Evolutionary conservation across 2,113 vertebrate genomes (phyloP), one percentile per base, ranked within the genome.

Genomic region (Rhinopomastus cyanomelas): DNA sequence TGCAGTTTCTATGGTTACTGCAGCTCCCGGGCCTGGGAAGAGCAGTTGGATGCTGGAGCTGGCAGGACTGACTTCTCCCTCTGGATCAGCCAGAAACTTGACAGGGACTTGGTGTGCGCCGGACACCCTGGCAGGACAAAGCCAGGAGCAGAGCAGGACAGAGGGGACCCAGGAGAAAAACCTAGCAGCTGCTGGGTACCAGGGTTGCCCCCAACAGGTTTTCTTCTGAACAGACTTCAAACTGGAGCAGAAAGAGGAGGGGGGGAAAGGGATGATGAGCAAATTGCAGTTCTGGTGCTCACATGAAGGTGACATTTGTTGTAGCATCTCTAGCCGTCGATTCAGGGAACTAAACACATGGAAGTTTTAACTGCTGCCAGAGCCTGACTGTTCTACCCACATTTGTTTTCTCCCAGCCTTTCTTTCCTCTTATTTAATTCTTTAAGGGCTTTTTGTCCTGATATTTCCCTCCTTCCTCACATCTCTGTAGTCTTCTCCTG

Each of bases 1-100:
- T 92, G 85, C 90, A 1, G 98, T 98, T 98, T 97, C 98, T 96
- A 98, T 98, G 97, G 98, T 96, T 97, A 98, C 97, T 49, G 53
- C 73, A 68, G 95, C 89, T 96, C 96, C 88, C 77, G 95, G 95
- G 92, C 90, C 95, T 34, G 71, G 91, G 90, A 94, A 94, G 82
- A 95, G 92, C 95, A 87, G 95, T 95, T 96, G 96, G 93, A 96
- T 86, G 85, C 91, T 53, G 46, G 88, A 57, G 91, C 96, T 69
- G 96, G 96, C 66, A 94, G 96, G 93, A 95, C 95, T 72, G 56
- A 89, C 96, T 72, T 96, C 97, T 97, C 96, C 96, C 97, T 94
- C 95, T 62, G 96, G 97, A 97, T 97, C 96, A 88, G 82, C 95
- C 95, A 89, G 94, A 92, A 97, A 96, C 97, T 97, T 97, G 97